Base-by-base conservation (phyloP, 2,113 vertebrate genomes). In the Pontoporia blainvillei region DNA sequence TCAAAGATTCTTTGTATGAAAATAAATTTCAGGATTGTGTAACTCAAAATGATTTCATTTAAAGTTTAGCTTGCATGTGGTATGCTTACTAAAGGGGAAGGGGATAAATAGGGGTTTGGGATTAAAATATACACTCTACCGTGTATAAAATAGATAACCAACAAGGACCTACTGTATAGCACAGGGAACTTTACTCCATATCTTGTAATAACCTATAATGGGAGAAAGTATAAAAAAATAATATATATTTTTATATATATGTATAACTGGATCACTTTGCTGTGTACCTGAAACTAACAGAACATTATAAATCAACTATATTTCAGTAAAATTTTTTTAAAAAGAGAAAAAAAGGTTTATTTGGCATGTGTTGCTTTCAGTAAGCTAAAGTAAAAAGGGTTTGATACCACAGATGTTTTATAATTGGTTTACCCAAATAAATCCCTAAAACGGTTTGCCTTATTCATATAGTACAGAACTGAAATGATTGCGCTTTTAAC, bases 11-110 rank as follows among this genome's bases (percentile, higher is more conserved):
- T 73, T 85, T 83, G 36, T 31, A 52, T 79, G 27, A 91, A 91
- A 94, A 41, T 90, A 91, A 75, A 76, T 96, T 82, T 96, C 31
- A 69, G 21, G 27, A 62, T 2, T 61, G 8, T 86, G 8, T 75
- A 86, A 95, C 3, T 93, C 12, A 91, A 87, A 91, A 89, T 18
- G 6, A 49, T 57, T 92, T 94, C 14, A 78, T 86, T 96, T 96
- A 57, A 49, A 69, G 54, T 73, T 94, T 73, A 91, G 21, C 25
- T 83, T 18, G 27, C 17, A 67, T 79, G 13, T 54, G 20, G 6
- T 54, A 78, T 78, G 46, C 31, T 54, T 78, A n/a, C 49, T 46
- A 78, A 78, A 78, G 49, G 31, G 31, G 21, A 54, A 31, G 18
- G 31, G 10, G 34, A 10, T 54, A n/a, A 23, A 54, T 78, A 54